Evolutionary conservation across 2,888 invertebrate species (phyloP).

Genomic region (Apamea anceps): DNA sequence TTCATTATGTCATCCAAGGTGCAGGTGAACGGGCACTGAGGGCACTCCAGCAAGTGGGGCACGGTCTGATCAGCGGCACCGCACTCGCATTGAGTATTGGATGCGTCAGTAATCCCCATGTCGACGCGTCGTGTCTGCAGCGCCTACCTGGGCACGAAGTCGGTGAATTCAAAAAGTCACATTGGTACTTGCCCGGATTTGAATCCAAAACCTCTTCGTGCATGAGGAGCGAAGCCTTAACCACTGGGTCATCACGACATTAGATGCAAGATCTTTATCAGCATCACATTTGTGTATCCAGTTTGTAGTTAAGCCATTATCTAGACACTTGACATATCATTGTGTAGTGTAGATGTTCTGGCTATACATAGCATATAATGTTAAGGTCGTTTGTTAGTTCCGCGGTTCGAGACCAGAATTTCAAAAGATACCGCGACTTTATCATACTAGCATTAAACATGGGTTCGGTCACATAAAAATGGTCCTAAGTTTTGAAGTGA

Average conservation of each 20-base stretch:
- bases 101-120: too few relatives aligned
- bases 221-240: background rate
- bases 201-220: background rate
- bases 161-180: background rate
- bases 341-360: background rate
- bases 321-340: background rate
- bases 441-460: background rate
- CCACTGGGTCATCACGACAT: background rate
- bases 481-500: background rate
- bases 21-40: too few relatives aligned
- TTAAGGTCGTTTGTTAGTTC: background rate
- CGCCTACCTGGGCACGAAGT: too few relatives aligned
- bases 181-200: background rate
- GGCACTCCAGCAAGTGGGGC: too few relatives aligned
- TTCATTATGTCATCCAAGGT: too few relatives aligned
- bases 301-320: constrained; percentile 25
- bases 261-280: constrained; percentile 19
- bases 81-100: too few relatives aligned
- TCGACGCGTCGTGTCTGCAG: too few relatives aligned
- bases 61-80: too few relatives aligned
- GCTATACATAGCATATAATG: background rate
- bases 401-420: background rate
- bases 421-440: background rate
- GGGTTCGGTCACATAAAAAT: background rate
- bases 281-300: constrained; percentile 17